Percentiles rank a stretch among this genome's conserved stretches.
Conservation (phyloP, 2,888 invertebrate genomes). For the Cabera pusaria region DNA sequence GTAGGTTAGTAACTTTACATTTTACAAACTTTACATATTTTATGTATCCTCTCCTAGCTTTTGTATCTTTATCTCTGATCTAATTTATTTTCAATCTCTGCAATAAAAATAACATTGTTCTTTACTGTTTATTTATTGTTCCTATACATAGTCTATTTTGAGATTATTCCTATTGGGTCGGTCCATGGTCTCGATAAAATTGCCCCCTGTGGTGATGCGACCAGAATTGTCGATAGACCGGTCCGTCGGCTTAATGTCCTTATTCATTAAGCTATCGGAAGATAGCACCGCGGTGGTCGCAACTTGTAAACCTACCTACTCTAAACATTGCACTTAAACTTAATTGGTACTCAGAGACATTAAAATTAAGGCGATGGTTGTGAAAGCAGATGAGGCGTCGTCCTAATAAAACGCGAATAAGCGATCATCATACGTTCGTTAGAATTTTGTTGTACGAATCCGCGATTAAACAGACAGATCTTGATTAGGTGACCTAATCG, state of each 20-base stretch:
- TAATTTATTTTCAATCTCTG: constrained; percentile 27
- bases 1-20: too few relatives aligned
- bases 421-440: too few relatives aligned
- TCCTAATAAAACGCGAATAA: too few relatives aligned
- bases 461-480: too few relatives aligned
- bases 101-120: constrained; percentile 28
- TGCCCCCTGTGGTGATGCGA: constrained; percentile 60
- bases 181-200: constrained; percentile 55
- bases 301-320: constrained; percentile 40
- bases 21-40: constrained; percentile 7
- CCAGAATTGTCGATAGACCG: constrained; percentile 47
- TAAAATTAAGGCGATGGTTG: constrained; percentile 24
- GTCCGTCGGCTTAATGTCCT: constrained; percentile 51
- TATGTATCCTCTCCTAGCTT: constrained; percentile 28
- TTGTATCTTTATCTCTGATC: constrained; percentile 26
- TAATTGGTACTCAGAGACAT: constrained; percentile 29
- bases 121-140: constrained; percentile 36
- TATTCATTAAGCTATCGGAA: constrained; percentile 63
- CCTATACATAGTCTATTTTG: constrained; percentile 36
- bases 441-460: too few relatives aligned
- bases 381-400: constrained; percentile 12
- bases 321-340: constrained; percentile 33
- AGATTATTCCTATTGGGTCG: constrained; percentile 35
- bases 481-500: too few relatives aligned
- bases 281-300: constrained; percentile 47